Base-by-base conservation (phyloP, 2,113 vertebrate species). In the Brachirus orientalis region DNA sequence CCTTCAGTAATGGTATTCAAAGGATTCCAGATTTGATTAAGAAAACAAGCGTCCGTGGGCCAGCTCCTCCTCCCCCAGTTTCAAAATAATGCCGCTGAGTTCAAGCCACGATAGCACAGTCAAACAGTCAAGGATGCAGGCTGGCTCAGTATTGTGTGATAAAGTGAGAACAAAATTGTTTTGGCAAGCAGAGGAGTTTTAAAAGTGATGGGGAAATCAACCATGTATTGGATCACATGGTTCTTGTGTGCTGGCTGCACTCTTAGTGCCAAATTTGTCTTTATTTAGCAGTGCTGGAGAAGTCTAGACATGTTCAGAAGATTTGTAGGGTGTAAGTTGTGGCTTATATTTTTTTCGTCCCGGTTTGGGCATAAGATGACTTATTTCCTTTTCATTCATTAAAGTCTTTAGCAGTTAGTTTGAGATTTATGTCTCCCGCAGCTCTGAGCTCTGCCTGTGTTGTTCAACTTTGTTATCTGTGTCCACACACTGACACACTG, bases 1-100 rank as follows among this genome's bases (percentile, higher is more conserved):
- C 63, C 72, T 48, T 72, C 69, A 60, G 62, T 78, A 65, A 86
- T 69, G 77, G 71, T 74, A 68, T 88, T 88, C 79, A 85, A 87
- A 85, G 58, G 75, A 84, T 72, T 69, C 60, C 73, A 48, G 54
- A 68, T 75, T 82, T 70, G 77, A 86, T 86, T 77, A 86, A 52
- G 56, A 63, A 69, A 58, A 69, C 41, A 74, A 67, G 72, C 40
- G 59, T 83, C 60, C 72, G 11, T 33, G 60, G 61, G 50, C 7
- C 16, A 18, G n/a, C 46, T 20, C 28, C 6, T 18, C 13, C 14
- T 14, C n/a, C 14, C 17, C 4, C 5, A 4, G 51, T 18, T 8
- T 19, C 46, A 48, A 59, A 54, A 40, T 75, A 68, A 69, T 59
- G 74, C 53, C 13, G 44, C 17, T 7, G 40, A 58, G 61, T 70